Evolutionary conservation across 2,888 invertebrate genomes (phyloP).

Genomic region (Fissipunctia ypsillon): DNA sequence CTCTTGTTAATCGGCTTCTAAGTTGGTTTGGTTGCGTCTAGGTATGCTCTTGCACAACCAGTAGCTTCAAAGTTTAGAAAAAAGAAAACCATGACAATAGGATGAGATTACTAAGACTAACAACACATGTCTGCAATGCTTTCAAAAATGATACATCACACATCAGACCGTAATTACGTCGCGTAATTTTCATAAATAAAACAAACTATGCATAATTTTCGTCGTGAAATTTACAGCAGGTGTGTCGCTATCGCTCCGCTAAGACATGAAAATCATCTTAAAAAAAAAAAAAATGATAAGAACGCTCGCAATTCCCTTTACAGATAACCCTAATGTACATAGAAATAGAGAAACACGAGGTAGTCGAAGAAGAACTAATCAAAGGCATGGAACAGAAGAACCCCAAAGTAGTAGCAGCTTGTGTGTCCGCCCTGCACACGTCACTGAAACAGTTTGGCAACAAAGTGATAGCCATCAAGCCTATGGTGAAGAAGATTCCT

Average conservation of each 20-base stretch:
- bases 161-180: background rate
- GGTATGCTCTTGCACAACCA: background rate
- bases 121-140: too few relatives aligned
- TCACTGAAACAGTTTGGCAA: constrained; percentile 97
- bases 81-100: background rate
- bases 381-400: constrained; percentile 99
- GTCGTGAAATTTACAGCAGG: too few relatives aligned
- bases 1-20: background rate
- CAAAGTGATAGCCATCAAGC: constrained; percentile 97
- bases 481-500: constrained; percentile 96
- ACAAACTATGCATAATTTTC: too few relatives aligned
- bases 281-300: background rate
- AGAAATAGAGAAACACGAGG: constrained; percentile 98
- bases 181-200: background rate
- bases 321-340: constrained; percentile 98
- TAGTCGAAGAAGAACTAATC: constrained; percentile 96
- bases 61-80: background rate
- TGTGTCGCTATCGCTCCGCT: too few relatives aligned
- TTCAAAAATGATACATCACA: too few relatives aligned
- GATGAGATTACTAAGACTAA: background rate
- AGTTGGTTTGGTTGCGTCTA: background rate
- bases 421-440: constrained; percentile 93
- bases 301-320: background rate
- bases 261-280: too few relatives aligned
- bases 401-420: constrained; percentile 97